A percentile compares a stretch with the other conserved stretches of the same genome.
Conservation (phyloP, 1,140 invertebrate genomes). For the Pseudomyrmex pallidus region DNA sequence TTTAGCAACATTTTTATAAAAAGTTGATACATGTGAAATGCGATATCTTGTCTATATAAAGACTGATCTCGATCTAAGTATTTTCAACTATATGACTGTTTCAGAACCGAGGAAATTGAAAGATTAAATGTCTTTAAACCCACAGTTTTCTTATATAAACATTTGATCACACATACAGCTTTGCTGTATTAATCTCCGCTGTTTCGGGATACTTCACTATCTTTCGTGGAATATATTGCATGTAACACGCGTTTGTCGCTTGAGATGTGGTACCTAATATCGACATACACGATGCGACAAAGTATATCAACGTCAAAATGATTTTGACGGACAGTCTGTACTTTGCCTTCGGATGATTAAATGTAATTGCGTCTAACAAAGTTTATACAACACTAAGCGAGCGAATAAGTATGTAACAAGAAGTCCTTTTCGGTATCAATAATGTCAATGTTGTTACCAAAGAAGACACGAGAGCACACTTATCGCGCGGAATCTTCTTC, state of each 20-base stretch:
- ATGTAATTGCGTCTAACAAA: slow-evolving; percentile 36
- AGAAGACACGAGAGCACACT: not conserved
- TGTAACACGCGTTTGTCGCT: not conserved
- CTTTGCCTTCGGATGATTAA: slow-evolving; percentile 12
- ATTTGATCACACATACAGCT: not conserved
- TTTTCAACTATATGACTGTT: not conserved
- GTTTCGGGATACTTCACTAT: not conserved
- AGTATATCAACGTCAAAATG: slow-evolving; percentile 3
- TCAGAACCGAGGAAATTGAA: not conserved
- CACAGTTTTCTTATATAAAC: not conserved
- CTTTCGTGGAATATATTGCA: not conserved
- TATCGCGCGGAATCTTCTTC: slow-evolving; percentile 24
- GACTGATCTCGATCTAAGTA: not conserved
- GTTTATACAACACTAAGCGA: slow-evolving; percentile 28
- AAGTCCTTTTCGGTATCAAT: slow-evolving; percentile 30
- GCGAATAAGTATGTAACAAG: slow-evolving; percentile 13
- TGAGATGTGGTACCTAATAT: not conserved
- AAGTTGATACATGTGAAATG: not conserved
- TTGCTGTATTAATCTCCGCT: not conserved
- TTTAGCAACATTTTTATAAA: not conserved
- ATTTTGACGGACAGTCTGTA: slow-evolving; percentile 1
- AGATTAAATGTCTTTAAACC: not conserved
- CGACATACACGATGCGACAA: not conserved
- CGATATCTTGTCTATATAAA: not conserved
- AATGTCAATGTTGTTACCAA: slow-evolving; percentile 35